Percentiles rank a stretch among this genome's conserved stretches.
Conservation (phyloP, 2,888 invertebrate genomes). For the Drosophila mayaguana region DNA sequence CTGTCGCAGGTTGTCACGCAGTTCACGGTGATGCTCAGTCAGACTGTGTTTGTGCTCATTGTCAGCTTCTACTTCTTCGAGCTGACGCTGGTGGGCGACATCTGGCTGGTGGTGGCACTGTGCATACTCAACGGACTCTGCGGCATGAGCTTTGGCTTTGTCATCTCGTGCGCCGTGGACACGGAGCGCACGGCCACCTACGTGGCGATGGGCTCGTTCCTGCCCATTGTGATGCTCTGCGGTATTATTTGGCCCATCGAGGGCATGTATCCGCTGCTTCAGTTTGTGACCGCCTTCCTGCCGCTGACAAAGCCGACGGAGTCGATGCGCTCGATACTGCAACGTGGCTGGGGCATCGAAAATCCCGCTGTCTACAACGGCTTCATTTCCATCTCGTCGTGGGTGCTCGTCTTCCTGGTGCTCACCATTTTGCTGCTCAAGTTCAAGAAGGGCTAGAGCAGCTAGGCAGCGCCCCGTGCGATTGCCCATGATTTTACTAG, state of each 20-base stretch:
- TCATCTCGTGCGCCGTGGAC: constrained; percentile 92
- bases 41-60: constrained; percentile 91
- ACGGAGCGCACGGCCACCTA: constrained; percentile 94
- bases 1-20: constrained; percentile 95
- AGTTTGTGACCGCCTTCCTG: constrained; percentile 90
- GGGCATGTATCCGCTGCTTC: constrained; percentile 92
- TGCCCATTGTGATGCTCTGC: constrained; percentile 94
- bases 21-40: constrained; percentile 94
- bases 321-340: constrained; percentile 93
- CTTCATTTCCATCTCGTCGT: constrained; percentile 91
- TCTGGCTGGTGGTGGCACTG: constrained; percentile 90
- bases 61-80: constrained; percentile 92
- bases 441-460: constrained; percentile 92
- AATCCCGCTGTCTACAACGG: constrained; percentile 92
- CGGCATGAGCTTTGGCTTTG: constrained; percentile 97
- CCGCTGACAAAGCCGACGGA: constrained; percentile 96
- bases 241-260: constrained; percentile 98
- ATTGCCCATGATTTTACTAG: constrained; percentile 72
- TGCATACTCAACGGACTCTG: constrained; percentile 94
- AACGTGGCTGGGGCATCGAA: constrained; percentile 92
- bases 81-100: constrained; percentile 91
- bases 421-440: constrained; percentile 91
- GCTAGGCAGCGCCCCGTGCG: constrained; percentile 4
- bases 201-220: constrained; percentile 93
- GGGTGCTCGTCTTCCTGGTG: constrained; percentile 92